phyloP scores from a whole-genome alignment of 2,113 vertebrate genomes.

The Morone saxatilis region DNA sequence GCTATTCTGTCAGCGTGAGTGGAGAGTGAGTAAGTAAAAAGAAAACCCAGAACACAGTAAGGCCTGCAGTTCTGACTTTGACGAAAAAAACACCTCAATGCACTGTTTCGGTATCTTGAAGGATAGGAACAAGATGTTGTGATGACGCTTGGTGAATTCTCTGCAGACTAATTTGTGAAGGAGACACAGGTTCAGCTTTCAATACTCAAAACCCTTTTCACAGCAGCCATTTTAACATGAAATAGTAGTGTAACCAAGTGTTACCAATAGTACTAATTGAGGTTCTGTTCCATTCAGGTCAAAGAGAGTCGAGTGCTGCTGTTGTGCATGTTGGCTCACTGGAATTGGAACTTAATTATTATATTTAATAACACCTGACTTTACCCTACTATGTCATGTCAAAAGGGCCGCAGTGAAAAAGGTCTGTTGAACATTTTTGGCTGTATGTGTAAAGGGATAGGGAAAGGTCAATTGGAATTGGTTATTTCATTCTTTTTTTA shows the following conservation, averaged over 20 bases:
- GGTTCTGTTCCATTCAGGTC: too few relatives aligned
- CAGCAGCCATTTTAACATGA: too few relatives aligned
- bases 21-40: not conserved
- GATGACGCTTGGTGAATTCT: not conserved
- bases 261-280: too few relatives aligned
- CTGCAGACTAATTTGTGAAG: not conserved
- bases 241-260: too few relatives aligned
- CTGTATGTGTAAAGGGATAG: not conserved
- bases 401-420: too few relatives aligned
- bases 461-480: not conserved
- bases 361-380: too few relatives aligned
- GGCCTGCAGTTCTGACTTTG: not conserved
- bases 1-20: not conserved
- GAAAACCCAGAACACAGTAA: not conserved
- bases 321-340: too few relatives aligned
- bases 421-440: not conserved
- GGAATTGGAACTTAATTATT: too few relatives aligned
- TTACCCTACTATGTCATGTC: too few relatives aligned
- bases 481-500: not conserved
- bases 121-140: not conserved
- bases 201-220: not conserved
- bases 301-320: too few relatives aligned
- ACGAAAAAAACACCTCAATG: not conserved
- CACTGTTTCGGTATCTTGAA: not conserved
- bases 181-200: not conserved